Conservation (phyloP, 2,113 vertebrate species). For the Rostratula benghalensis region DNA sequence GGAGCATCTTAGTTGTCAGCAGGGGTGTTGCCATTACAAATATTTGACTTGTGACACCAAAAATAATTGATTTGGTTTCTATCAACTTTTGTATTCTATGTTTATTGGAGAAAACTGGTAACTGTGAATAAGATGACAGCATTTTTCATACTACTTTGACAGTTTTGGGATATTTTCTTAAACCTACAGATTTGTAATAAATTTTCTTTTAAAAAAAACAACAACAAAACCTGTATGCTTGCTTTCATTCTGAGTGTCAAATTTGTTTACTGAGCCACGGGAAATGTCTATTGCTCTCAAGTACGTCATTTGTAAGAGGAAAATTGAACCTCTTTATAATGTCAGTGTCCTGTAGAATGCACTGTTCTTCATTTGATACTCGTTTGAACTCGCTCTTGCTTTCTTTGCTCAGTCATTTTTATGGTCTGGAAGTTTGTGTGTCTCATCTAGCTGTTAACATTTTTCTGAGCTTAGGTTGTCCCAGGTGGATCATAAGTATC, state of each 20-base stretch:
- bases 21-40: not conserved
- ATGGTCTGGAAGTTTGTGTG: not conserved
- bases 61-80: not conserved
- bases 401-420: not conserved
- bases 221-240: not conserved
- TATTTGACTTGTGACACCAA: not conserved
- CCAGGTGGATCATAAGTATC: not conserved
- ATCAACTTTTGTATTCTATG: slow-evolving; percentile 9
- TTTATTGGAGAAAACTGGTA: slow-evolving; percentile 35
- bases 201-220: not conserved
- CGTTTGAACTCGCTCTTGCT: not conserved
- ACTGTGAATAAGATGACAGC: slow-evolving; percentile 12
- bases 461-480: not conserved
- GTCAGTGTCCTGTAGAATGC: not conserved
- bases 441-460: not conserved
- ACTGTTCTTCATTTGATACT: not conserved
- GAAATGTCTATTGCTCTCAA: not conserved
- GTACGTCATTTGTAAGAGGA: not conserved
- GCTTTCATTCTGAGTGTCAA: slow-evolving; percentile 1
- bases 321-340: not conserved
- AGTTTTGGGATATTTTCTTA: slow-evolving; percentile 62
- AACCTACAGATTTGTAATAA: slow-evolving; percentile 61
- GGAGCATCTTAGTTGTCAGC: not conserved
- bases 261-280: not conserved
- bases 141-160: slow-evolving; percentile 54